A percentile compares a stretch with the other conserved stretches of the same genome.
These are phyloP conservation scores for Wasmannia auropunctata DNA, from an alignment of 1,140 invertebrate genomes.

Conservation along the genomic window DNA sequence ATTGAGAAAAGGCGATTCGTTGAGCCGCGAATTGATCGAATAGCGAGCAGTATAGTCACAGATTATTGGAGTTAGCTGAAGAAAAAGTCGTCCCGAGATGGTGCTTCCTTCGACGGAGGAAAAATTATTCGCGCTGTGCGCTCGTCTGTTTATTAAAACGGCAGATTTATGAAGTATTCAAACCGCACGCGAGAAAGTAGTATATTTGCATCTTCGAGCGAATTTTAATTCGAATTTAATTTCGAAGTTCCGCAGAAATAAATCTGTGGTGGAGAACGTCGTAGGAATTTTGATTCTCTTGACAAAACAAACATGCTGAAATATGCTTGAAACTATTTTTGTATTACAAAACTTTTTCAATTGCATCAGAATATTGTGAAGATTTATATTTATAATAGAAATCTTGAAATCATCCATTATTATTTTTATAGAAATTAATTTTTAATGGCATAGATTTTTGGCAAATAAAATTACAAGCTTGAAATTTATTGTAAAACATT, in stretches of 20 bases:
- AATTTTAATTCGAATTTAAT: constrained; percentile 37
- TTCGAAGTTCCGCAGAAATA: constrained; percentile 15
- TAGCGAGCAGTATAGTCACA: background rate
- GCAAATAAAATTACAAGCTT: background rate
- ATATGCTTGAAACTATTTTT: background rate
- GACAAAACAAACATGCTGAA: background rate
- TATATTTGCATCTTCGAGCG: constrained; percentile 15
- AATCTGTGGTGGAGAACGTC: background rate
- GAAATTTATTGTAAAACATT: constrained; percentile 5
- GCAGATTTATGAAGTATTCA: constrained; percentile 6
- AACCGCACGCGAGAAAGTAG: background rate
- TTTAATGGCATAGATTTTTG: background rate
- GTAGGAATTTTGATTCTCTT: background rate
- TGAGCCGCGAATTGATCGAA: background rate
- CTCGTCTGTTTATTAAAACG: background rate
- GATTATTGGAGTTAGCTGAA: background rate
- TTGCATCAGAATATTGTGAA: background rate
- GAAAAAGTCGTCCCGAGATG: background rate
- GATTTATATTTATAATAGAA: background rate
- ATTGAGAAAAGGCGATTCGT: background rate
- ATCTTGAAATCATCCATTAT: background rate
- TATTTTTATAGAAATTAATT: background rate
- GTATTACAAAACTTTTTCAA: background rate
- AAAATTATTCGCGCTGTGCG: background rate
- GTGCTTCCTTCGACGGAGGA: background rate